Evolutionary conservation across 92 coral and sea anemone species (phyloP), one percentile per base, ranked within the genome.

Genomic region (Umimayanthus chanpuru): DNA sequence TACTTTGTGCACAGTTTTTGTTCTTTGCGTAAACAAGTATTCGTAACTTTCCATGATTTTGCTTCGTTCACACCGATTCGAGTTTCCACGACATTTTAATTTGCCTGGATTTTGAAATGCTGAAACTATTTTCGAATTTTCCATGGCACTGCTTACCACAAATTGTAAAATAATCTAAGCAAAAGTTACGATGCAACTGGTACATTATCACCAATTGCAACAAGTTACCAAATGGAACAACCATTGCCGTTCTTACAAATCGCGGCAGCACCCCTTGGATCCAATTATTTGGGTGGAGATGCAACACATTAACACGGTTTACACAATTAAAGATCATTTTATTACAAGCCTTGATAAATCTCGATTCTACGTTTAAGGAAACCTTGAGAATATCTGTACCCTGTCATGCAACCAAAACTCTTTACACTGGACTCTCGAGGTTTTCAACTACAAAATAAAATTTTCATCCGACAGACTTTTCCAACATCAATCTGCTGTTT

Each of bases 311-410:
- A 15, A 38, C 79, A 75, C 47, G 10, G 44, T 38, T 21, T 75
- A 40, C 79, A 78, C 41, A 78, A 78, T 78, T 44, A 78, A 78
- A 14, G 82, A 78, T 78, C 66, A 49, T 78, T 71, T 49, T 78
- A 78, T 78, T 78, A 78, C 82, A 78, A 78, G 39, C 21, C 21
- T 50, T 78, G 65, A 49, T 78, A n/a, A 78, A 78, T 47, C 40
- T 78, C 49, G 66, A 78, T 78, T 78, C 64, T 28, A 78, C n/a
- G 12, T 23, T 5, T 40, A 32, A 30, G 77, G 39, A 40, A 6
- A 11, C 20, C 30, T 73, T 72, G 4, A 73, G 7, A 26, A n/a
- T 4, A 77, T n/a, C 25, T 12, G 6, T 53, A 44, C 36, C 25
- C 30, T 49, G 65, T 78, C 61, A n/a, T n/a, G n/a, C n/a, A 29